Conservation (phyloP, 2,888 invertebrate species). For the Acrobeloides nanus region DNA sequence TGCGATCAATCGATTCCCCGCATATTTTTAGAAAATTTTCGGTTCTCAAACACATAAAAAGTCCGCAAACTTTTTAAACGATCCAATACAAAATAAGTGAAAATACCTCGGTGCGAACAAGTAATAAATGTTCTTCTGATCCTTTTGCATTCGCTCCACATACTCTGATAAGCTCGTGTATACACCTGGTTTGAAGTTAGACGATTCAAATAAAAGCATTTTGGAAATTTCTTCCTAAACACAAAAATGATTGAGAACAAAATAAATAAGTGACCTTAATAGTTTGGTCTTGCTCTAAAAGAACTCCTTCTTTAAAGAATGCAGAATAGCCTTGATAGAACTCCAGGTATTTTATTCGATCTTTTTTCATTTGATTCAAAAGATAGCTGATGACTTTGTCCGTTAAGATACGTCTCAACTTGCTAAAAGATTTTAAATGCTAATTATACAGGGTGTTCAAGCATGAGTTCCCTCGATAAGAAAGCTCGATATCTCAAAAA, state of each 20-base stretch:
- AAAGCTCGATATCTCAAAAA: too few species aligned
- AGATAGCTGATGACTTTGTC: constrained; percentile 76
- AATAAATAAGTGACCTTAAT: constrained; percentile 65
- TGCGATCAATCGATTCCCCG: too few species aligned
- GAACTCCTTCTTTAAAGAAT: constrained; percentile 82
- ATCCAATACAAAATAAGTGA: too few species aligned
- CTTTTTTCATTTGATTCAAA: constrained; percentile 75
- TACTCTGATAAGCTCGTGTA: constrained; percentile 71
- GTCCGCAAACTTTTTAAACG: too few species aligned
- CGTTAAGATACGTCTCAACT: constrained; percentile 75
- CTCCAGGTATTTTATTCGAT: constrained; percentile 70
- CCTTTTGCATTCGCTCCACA: constrained; percentile 67
- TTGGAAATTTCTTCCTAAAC: constrained; percentile 73
- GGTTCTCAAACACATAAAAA: too few species aligned
- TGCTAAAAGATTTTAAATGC: constrained; percentile 56
- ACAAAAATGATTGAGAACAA: constrained; percentile 3
- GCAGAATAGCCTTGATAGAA: constrained; percentile 87
- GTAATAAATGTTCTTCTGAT: constrained; percentile 80
- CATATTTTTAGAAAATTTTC: too few species aligned
- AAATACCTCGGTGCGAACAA: constrained; percentile 69
- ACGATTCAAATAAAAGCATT: constrained; percentile 83
- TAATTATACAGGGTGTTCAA: too few species aligned
- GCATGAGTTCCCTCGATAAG: too few species aligned
- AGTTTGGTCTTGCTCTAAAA: constrained; percentile 70
- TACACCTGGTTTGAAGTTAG: constrained; percentile 58